Percentiles rank a stretch among this genome's conserved stretches.
phyloP scores from a whole-genome alignment of 2,797 vertebrate genomes.

The Coregonus suidteri region DNA sequence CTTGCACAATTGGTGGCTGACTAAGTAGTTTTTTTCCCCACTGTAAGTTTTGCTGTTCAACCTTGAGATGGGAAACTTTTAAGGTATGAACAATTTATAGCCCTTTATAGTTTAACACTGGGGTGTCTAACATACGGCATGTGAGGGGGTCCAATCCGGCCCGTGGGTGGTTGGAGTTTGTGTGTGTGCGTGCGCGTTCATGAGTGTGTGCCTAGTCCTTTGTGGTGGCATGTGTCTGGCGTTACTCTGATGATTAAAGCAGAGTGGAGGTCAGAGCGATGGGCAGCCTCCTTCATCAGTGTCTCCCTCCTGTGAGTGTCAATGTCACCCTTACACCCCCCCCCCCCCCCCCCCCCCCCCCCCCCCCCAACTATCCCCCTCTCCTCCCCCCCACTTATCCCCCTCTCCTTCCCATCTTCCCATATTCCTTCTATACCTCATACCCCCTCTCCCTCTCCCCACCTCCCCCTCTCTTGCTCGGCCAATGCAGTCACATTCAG shows the following conservation, averaged over 20 bases:
- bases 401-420: too few species aligned
- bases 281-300: slow-evolving; percentile 57
- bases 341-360: background rate
- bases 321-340: slow-evolving; percentile 15
- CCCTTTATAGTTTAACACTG: too few species aligned
- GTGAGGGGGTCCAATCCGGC: too few species aligned
- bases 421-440: too few species aligned
- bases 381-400: background rate
- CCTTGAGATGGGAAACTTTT: too few species aligned
- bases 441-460: too few species aligned
- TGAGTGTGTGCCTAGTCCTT: slow-evolving; percentile 5
- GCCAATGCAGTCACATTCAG: slow-evolving; percentile 60
- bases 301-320: slow-evolving; percentile 46
- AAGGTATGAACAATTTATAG: too few species aligned
- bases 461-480: slow-evolving; percentile 27
- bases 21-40: too few species aligned
- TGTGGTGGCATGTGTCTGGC: slow-evolving; percentile 29
- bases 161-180: slow-evolving; percentile 2
- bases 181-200: background rate
- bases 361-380: background rate
- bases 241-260: slow-evolving; percentile 49
- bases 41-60: too few species aligned
- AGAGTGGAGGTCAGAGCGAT: slow-evolving; percentile 39
- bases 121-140: too few species aligned
- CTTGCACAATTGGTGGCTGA: too few species aligned